Evolutionary conservation across 1,140 invertebrate genomes (phyloP).

Genomic region (Atta cephalotes): DNA sequence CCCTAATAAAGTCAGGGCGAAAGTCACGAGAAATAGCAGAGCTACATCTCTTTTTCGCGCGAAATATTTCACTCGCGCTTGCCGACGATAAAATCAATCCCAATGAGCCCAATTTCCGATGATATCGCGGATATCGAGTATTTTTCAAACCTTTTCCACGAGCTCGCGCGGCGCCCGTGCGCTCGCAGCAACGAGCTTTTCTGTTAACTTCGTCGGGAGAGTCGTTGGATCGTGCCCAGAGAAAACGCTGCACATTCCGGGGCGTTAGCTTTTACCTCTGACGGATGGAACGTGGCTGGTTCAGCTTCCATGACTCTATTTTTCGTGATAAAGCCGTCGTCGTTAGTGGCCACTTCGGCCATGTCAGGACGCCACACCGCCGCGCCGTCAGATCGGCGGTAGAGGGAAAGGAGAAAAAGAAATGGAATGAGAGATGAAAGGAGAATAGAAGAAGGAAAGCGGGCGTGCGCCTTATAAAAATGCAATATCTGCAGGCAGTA

Average conservation of each 20-base stretch:
- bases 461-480: constrained; percentile 70
- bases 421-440: constrained; percentile 1
- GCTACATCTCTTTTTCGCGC: background rate
- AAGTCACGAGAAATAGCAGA: background rate
- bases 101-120: constrained; percentile 33
- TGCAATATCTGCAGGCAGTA: constrained; percentile 74
- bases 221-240: constrained; percentile 4
- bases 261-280: constrained; percentile 50
- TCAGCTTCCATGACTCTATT: constrained; percentile 44
- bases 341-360: constrained; percentile 62
- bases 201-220: constrained; percentile 36
- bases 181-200: constrained; percentile 13
- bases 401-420: background rate
- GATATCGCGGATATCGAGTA: constrained; percentile 39
- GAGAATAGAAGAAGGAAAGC: background rate
- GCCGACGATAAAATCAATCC: constrained; percentile 49
- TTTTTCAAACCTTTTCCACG: constrained; percentile 14
- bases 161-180: background rate
- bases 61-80: constrained; percentile 16
- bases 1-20: constrained; percentile 16
- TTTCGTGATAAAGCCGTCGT: constrained; percentile 64
- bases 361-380: constrained; percentile 18
- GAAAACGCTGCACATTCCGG: constrained; percentile 47
- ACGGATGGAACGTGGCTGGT: constrained; percentile 47
- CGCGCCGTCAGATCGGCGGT: background rate